phyloP scores from a whole-genome alignment of 2,113 vertebrate species.

The Syngnathus typhle region DNA sequence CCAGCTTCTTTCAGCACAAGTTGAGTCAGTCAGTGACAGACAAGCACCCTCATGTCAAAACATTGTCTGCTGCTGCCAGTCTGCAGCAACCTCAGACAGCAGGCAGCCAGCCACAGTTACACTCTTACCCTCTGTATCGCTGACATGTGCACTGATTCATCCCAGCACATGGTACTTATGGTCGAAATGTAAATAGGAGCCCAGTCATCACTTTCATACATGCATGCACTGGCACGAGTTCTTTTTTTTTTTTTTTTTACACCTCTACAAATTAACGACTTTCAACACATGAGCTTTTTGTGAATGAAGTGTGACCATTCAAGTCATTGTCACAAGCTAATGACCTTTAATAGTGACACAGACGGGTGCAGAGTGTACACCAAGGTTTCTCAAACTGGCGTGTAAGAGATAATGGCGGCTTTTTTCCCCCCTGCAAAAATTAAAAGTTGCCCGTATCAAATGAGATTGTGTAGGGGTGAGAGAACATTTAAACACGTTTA shows the following conservation, averaged over 20 bases:
- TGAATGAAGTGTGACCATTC: not conserved
- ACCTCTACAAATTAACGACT: not conserved
- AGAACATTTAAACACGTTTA: no score
- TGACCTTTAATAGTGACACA: not conserved
- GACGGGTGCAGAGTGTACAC: no score
- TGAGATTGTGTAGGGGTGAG: no score
- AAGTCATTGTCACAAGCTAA: not conserved
- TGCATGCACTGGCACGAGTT: not conserved
- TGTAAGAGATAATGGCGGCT: no score
- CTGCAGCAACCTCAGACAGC: constrained; percentile 19
- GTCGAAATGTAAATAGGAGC: constrained; percentile 7
- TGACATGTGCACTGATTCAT: constrained; percentile 15
- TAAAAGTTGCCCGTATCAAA: no score
- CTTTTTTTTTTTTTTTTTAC: not conserved
- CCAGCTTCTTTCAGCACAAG: constrained; percentile 59
- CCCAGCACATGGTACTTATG: constrained; percentile 26
- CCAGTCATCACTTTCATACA: constrained; percentile 11
- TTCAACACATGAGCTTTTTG: not conserved
- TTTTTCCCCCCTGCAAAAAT: no score
- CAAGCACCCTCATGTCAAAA: constrained; percentile 60
- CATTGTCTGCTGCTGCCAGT: constrained; percentile 47
- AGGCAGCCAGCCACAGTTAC: constrained; percentile 11
- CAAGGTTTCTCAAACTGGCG: no score
- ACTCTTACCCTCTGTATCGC: constrained; percentile 12
- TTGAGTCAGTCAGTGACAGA: constrained; percentile 57